A percentile compares a stretch with the other conserved stretches of the same genome.
Evolutionary conservation across 2,888 invertebrate genomes (phyloP).

Genomic region (Caenorhabditis imperialis): DNA sequence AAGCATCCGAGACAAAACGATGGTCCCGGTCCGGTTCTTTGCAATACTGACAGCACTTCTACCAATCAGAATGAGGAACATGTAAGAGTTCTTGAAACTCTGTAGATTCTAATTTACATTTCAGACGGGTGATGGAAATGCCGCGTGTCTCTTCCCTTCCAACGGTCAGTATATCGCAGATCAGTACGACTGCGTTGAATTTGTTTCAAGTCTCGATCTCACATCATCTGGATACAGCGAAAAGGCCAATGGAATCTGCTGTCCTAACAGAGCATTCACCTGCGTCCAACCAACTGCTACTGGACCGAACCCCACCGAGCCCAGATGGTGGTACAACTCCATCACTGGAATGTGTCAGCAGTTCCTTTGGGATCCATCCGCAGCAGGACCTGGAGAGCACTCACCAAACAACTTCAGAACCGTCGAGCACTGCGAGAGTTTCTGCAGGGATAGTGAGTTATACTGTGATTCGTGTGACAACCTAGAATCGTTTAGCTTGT

Average conservation of each 20-base stretch:
- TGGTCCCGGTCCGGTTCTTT: conserved; percentile 68
- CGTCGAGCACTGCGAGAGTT: conserved; percentile 69
- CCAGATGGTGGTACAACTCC: conserved; percentile 70
- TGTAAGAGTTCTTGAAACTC: conserved; percentile 6
- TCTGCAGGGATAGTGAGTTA: conserved; percentile 67
- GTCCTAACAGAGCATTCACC: conserved; percentile 70
- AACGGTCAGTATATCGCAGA: conserved; percentile 69
- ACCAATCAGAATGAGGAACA: conserved; percentile 62
- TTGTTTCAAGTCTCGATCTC: conserved; percentile 66
- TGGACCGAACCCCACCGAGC: conserved; percentile 71
- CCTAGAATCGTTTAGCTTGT: conserved; percentile 52
- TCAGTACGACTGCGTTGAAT: conserved; percentile 71
- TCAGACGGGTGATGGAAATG: conserved; percentile 66
- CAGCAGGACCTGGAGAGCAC: conserved; percentile 66
- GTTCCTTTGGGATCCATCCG: conserved; percentile 71
- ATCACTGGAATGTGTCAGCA: conserved; percentile 70
- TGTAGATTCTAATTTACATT: too few species aligned
- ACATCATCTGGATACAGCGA: conserved; percentile 67
- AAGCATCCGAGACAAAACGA: conserved; percentile 68
- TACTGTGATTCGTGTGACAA: too few species aligned
- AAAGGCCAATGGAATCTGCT: conserved; percentile 70
- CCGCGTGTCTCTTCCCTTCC: conserved; percentile 68
- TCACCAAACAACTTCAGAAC: conserved; percentile 71
- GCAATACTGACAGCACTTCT: conserved; percentile 63
- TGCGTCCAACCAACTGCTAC: conserved; percentile 71